These are phyloP conservation scores for Platichthys stellatus DNA, from an alignment of 2,113 vertebrate genomes.

Conservation along the genomic window DNA sequence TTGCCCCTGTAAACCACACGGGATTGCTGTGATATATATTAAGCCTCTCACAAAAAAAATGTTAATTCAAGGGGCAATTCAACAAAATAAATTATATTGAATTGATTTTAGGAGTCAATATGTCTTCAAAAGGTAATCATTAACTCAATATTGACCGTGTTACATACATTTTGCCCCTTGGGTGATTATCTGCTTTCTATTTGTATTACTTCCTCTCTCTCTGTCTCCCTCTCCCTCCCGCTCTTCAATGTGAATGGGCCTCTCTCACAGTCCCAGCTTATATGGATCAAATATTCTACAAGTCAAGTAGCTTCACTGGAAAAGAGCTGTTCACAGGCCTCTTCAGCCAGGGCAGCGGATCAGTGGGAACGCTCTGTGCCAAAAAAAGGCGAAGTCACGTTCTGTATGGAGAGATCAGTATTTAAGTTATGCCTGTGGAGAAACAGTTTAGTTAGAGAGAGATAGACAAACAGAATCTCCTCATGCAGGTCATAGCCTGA, in stretches of 20 bases:
- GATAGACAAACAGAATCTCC: background rate
- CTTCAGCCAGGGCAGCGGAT: slow-evolving; percentile 44
- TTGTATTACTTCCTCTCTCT: background rate
- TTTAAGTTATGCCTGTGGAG: slow-evolving; percentile 34
- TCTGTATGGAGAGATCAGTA: slow-evolving; percentile 13
- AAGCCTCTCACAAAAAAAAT: background rate
- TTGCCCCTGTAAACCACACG: background rate
- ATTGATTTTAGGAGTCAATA: background rate
- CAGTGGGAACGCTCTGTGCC: slow-evolving; percentile 20
- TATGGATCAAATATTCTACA: slow-evolving; percentile 54
- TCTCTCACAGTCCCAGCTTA: slow-evolving; percentile 33
- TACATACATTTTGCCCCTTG: background rate
- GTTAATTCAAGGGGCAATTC: background rate
- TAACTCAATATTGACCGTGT: slow-evolving; percentile 13
- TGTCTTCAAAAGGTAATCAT: slow-evolving; percentile 9
- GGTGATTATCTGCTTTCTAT: background rate
- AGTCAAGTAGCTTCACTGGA: slow-evolving; percentile 40
- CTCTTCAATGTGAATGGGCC: slow-evolving; percentile 18
- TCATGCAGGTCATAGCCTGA: no score
- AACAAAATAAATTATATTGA: slow-evolving; percentile 3
- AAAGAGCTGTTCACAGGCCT: slow-evolving; percentile 58
- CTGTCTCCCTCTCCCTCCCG: background rate
- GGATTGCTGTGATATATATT: background rate
- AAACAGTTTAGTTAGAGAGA: slow-evolving; percentile 12
- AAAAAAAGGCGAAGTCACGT: slow-evolving; percentile 53